These are phyloP conservation scores for Phalloptychus januarius DNA, from an alignment of 2,797 vertebrate genomes.

Conservation along the genomic window DNA sequence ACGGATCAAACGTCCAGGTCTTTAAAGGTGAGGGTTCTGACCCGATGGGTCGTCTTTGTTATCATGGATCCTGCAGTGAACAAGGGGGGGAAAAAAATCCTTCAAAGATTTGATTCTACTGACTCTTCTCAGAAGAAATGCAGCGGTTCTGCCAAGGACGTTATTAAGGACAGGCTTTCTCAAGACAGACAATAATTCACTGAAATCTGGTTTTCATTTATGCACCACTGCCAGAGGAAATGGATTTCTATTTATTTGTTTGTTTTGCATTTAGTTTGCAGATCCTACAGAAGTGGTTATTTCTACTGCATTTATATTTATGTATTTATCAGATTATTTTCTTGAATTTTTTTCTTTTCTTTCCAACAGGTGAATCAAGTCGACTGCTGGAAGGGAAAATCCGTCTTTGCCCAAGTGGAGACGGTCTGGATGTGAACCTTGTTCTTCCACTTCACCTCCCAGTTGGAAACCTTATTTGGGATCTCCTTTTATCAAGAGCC, in stretches of 20 bases:
- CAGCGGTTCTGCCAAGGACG: slow-evolving; percentile 57
- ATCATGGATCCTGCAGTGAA: slow-evolving; percentile 18
- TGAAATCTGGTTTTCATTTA: slow-evolving; percentile 73
- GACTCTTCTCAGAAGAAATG: slow-evolving; percentile 39
- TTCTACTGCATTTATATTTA: neutral
- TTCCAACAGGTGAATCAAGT: slow-evolving; percentile 45
- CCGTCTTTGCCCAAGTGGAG: slow-evolving; percentile 49
- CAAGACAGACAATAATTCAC: slow-evolving; percentile 57
- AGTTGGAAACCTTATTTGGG: slow-evolving; percentile 54
- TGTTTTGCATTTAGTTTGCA: slow-evolving; percentile 47
- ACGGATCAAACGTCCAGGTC: neutral
- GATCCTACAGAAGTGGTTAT: slow-evolving; percentile 1
- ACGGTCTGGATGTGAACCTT: slow-evolving; percentile 59
- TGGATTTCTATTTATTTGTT: slow-evolving; percentile 33
- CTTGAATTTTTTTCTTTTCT: neutral
- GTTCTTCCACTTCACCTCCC: slow-evolving; percentile 47
- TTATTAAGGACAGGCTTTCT: slow-evolving; percentile 68
- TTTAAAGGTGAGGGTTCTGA: neutral
- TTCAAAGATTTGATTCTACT: slow-evolving; percentile 38
- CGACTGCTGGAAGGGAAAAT: slow-evolving; percentile 28
- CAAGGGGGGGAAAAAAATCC: slow-evolving; percentile 37
- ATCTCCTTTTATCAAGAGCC: slow-evolving; percentile 29
- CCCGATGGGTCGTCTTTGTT: slow-evolving; percentile 6
- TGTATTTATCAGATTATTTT: neutral
- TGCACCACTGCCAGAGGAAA: slow-evolving; percentile 52